A percentile compares a stretch with the other conserved stretches of the same genome.
phyloP scores from a whole-genome alignment of 2,797 vertebrate genomes.

The Lophura swinhoii region DNA sequence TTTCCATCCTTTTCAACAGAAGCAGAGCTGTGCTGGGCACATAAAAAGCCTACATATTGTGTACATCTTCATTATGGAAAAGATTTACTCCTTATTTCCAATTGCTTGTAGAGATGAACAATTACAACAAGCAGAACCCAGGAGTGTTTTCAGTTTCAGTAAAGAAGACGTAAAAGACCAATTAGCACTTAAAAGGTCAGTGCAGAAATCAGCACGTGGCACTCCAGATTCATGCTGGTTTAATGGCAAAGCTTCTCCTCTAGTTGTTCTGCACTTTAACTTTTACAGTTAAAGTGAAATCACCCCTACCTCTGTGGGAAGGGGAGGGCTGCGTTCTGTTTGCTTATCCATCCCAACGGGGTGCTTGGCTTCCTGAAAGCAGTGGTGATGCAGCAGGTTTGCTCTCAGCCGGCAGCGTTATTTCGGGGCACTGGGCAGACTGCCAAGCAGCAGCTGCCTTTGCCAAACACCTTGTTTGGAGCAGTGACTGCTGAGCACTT shows the following conservation, averaged over 20 bases:
- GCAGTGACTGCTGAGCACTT: slow-evolving; percentile 70
- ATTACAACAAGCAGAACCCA: background rate
- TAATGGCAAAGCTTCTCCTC: background rate
- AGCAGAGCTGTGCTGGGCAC: background rate
- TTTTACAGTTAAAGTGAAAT: background rate
- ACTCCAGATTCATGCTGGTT: background rate
- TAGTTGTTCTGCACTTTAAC: background rate
- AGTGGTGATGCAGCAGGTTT: background rate
- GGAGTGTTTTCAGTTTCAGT: background rate
- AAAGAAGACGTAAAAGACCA: background rate
- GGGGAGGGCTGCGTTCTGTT: background rate
- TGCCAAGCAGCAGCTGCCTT: slow-evolving; percentile 80
- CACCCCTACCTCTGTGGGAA: background rate
- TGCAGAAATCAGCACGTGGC: background rate
- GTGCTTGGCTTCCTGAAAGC: background rate
- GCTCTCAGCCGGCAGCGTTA: background rate
- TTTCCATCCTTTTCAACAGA: background rate
- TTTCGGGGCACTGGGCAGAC: background rate
- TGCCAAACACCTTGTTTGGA: slow-evolving; percentile 83
- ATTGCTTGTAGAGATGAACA: background rate
- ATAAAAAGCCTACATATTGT: background rate
- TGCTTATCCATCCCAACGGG: accelerated
- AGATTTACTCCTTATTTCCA: background rate
- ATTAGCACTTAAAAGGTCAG: background rate
- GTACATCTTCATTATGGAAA: background rate